A percentile compares a stretch with the other conserved stretches of the same genome.
Conservation (phyloP, 2,797 vertebrate species). For the Petrocephalus schoutedeni region DNA sequence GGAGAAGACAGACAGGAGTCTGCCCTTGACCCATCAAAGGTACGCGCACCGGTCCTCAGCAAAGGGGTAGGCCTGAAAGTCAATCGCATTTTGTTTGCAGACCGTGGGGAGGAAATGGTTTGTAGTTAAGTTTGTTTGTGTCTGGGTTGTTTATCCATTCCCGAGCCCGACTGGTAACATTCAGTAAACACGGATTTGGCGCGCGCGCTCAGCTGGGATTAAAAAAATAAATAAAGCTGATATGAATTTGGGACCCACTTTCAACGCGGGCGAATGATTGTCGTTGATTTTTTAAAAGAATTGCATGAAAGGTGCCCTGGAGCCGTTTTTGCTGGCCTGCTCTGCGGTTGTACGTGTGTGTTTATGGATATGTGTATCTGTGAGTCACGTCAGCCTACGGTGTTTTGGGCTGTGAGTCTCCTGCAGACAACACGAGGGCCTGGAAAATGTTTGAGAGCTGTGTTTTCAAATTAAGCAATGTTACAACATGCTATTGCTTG, state of each 20-base stretch:
- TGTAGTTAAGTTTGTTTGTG: neutral
- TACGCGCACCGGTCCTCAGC: neutral
- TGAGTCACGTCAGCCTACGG: neutral
- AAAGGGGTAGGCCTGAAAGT: neutral
- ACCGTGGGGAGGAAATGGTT: neutral
- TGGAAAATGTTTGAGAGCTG: neutral
- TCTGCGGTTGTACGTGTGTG: neutral
- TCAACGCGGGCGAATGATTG: neutral
- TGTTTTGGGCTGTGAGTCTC: neutral
- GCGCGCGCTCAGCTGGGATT: neutral
- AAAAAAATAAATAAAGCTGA: too few relatives aligned
- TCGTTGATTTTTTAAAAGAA: neutral
- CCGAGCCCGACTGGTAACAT: neutral
- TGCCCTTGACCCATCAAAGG: constrained; percentile 23
- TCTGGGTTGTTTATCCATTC: neutral
- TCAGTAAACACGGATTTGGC: neutral
- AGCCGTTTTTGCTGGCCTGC: constrained; percentile 5
- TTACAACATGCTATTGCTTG: neutral
- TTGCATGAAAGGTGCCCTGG: constrained; percentile 8
- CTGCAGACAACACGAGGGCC: neutral
- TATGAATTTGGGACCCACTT: neutral
- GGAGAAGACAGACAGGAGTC: constrained; percentile 11
- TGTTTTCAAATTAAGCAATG: neutral
- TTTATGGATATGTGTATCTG: neutral
- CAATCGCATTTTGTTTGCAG: neutral